Conservation (phyloP, 1,140 invertebrate species). For the Rhagoletis pomonella region DNA sequence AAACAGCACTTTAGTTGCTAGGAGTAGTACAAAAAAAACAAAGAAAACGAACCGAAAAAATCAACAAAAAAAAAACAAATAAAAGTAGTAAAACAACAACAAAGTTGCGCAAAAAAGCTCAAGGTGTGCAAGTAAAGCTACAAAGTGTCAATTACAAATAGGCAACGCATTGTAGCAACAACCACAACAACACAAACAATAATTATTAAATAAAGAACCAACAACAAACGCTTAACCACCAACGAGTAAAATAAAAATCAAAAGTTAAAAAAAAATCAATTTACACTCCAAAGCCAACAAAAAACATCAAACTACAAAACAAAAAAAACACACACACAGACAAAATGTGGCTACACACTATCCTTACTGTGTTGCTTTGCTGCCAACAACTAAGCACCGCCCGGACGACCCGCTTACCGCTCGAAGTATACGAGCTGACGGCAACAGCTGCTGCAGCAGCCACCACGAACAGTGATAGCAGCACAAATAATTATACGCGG, state of each 20-base stretch:
- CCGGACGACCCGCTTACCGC: constrained; percentile 68
- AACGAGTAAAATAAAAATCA: constrained; percentile 49
- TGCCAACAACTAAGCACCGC: constrained; percentile 55
- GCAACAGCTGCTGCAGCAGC: constrained; percentile 57
- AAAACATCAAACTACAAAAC: constrained; percentile 52
- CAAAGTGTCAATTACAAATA: constrained; percentile 60
- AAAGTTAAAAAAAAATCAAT: constrained; percentile 50
- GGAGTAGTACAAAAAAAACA: not conserved
- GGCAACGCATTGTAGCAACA: constrained; percentile 22
- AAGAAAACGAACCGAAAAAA: too few relatives aligned
- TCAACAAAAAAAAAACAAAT: not conserved
- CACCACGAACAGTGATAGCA: constrained; percentile 19
- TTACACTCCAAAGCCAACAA: constrained; percentile 42
- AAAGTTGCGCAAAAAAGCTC: constrained; percentile 54
- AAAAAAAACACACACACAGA: not conserved
- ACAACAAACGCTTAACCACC: constrained; percentile 54
- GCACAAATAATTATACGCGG: constrained; percentile 54
- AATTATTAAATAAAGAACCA: not conserved
- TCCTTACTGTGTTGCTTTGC: constrained; percentile 60
- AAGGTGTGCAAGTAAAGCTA: constrained; percentile 56
- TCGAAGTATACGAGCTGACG: constrained; percentile 71
- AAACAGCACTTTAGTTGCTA: constrained; percentile 6
- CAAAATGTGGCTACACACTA: constrained; percentile 55
- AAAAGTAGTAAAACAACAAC: constrained; percentile 48
- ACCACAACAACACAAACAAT: constrained; percentile 22